Conservation (phyloP, 2,113 vertebrate genomes). For the Xiphophorus couchianus region DNA sequence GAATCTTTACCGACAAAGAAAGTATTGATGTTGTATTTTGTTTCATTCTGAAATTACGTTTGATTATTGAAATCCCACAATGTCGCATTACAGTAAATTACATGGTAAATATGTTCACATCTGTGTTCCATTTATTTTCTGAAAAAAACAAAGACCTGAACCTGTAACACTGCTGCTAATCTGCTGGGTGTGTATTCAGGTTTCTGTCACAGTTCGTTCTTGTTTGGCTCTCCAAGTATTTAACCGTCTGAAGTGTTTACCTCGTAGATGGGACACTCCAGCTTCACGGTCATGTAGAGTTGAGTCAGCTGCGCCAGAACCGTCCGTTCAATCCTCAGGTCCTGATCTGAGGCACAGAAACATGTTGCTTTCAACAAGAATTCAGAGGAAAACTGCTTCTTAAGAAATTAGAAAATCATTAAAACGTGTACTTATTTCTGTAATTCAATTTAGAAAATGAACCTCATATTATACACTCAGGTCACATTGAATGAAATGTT, state of each 20-base stretch:
- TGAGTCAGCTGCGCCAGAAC: slow-evolving; percentile 86
- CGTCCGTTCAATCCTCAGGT: slow-evolving; percentile 70
- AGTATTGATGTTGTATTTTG: neutral
- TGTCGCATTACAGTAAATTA: neutral
- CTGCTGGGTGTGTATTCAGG: slow-evolving; percentile 25
- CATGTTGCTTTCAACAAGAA: neutral
- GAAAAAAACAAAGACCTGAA: neutral
- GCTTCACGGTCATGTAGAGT: slow-evolving; percentile 85
- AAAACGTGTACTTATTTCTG: no score
- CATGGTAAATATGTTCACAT: neutral
- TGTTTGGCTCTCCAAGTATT: neutral
- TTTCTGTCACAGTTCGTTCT: neutral
- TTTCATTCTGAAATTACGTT: neutral
- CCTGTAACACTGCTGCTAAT: neutral
- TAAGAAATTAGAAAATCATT: no score
- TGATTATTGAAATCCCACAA: no score
- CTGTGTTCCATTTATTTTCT: neutral
- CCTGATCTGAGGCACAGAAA: slow-evolving; percentile 71
- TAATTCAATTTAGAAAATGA: no score
- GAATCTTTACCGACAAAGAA: neutral
- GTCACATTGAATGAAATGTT: no score
- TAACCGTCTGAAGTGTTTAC: slow-evolving; percentile 31
- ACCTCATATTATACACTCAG: no score
- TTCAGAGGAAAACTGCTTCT: neutral
- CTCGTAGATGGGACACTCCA: slow-evolving; percentile 92